These are phyloP conservation scores for Zaprionus gabonicus DNA, from an alignment of 1,140 invertebrate genomes.

Conservation along the genomic window DNA sequence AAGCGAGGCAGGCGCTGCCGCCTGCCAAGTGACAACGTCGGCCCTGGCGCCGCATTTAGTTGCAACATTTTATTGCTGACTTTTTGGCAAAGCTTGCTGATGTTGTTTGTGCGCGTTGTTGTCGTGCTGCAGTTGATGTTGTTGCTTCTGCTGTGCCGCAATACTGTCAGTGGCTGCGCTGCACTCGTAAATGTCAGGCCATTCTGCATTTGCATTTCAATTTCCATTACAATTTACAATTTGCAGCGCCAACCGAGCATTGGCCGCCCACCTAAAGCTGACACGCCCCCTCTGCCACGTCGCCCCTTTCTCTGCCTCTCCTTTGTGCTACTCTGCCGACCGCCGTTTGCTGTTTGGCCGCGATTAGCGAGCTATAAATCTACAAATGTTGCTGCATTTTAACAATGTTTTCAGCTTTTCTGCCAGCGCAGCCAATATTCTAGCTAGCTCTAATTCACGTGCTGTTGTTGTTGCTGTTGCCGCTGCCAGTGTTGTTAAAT, in stretches of 20 bases:
- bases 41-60: conserved; percentile 64
- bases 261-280: conserved; percentile 40
- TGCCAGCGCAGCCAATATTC: conserved; percentile 50
- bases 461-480: conserved; percentile 19
- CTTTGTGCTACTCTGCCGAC: background rate
- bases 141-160: conserved; percentile 40
- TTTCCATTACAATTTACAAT: conserved; percentile 80
- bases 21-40: conserved; percentile 66
- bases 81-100: conserved; percentile 69
- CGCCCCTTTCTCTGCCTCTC: background rate
- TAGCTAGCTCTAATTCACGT: conserved; percentile 20
- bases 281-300: background rate
- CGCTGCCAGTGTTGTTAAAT: conserved; percentile 66
- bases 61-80: conserved; percentile 81
- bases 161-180: conserved; percentile 43
- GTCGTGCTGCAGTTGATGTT: conserved; percentile 13
- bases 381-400: conserved; percentile 80
- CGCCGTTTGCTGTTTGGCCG: conserved; percentile 64
- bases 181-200: conserved; percentile 78
- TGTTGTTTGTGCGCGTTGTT: conserved; percentile 47
- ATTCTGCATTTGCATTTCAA: conserved; percentile 80
- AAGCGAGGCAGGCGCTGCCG: background rate
- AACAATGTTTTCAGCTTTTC: conserved; percentile 71
- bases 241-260: conserved; percentile 48
- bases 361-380: conserved; percentile 82